Percentiles rank a stretch among this genome's conserved stretches.
Evolutionary conservation across 2,888 invertebrate species (phyloP).

Genomic region (Hirtodrosophila duncani): DNA sequence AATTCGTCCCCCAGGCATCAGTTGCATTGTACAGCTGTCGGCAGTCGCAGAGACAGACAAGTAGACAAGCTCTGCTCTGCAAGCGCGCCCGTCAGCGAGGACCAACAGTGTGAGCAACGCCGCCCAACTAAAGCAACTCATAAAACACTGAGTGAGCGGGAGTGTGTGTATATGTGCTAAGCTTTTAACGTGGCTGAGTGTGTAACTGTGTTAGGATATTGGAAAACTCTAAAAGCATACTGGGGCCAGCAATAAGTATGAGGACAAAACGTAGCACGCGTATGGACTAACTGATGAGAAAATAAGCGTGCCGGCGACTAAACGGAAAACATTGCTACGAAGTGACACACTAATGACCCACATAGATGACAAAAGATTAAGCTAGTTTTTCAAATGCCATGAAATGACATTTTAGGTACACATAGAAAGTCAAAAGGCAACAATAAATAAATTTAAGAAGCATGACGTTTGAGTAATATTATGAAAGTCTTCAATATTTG

Average conservation of each 20-base stretch:
- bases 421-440: conserved; percentile 1
- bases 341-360: conserved; percentile 56
- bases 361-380: conserved; percentile 34
- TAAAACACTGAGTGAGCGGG: too few relatives aligned
- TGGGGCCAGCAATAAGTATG: conserved; percentile 55
- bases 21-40: conserved; percentile 16
- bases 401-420: too few relatives aligned
- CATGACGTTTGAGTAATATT: too few relatives aligned
- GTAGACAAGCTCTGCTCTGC: too few relatives aligned
- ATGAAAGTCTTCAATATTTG: too few relatives aligned
- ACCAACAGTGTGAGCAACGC: conserved; percentile 41
- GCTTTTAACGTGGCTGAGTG: conserved; percentile 36
- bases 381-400: conserved; percentile 1
- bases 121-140: conserved; percentile 34
- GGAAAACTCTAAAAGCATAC: background rate
- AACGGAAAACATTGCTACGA: conserved; percentile 35
- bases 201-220: conserved; percentile 17
- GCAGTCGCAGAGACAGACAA: too few relatives aligned
- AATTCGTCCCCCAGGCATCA: conserved; percentile 15
- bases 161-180: too few relatives aligned
- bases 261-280: conserved; percentile 60
- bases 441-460: too few relatives aligned
- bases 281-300: conserved; percentile 66
- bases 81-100: too few relatives aligned
- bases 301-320: conserved; percentile 42